Evolutionary conservation across 2,797 vertebrate species (phyloP), one percentile per base, ranked within the genome.

Genomic region (Sandelia bainsii): DNA sequence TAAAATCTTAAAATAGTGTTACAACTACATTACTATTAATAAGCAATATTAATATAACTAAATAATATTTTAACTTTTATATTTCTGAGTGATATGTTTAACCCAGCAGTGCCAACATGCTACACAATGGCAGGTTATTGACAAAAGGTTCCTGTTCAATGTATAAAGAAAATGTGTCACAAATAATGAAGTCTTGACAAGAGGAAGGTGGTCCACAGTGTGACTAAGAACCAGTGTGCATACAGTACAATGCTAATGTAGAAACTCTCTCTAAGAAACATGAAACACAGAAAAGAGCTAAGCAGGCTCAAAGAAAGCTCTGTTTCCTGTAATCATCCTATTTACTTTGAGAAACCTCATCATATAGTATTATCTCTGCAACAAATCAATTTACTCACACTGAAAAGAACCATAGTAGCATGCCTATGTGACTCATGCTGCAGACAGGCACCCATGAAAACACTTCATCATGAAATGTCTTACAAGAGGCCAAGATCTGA

Each of bases 341-440:
- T 84, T 83, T 71, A 71, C 56, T 72, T 68, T 27, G 37, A 76
- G 65, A 77, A 67, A 80, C 57, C 76, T 67, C 61, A 73, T 84
- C 66, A 59, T 78, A 81, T 59, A 74, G 57, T 53, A 69, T 86
- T 77, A 76, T 83, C 68, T 69, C 61, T 80, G 70, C 66, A 82
- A 75, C 75, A 86, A 89, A 87, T 89, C 75, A 46, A 87, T 89
- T 89, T 87, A 52, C 79, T 81, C 75, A 81, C 79, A 69, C 50
- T 86, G 40, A 79, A 77, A 74, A 79, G 84, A 90, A 70, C 59
- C 61, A 51, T 62, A 79, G 88, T 73, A 75, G 73, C 77, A 54
- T 61, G 79, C 81, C 84, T 73, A 79, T 84, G 84, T 87, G 89
- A 86, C 72, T 86, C 76, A 83, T 69, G 61, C 68, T 37, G 63